phyloP scores from a whole-genome alignment of 1,140 invertebrate genomes.

The Lepidurus couesii region DNA sequence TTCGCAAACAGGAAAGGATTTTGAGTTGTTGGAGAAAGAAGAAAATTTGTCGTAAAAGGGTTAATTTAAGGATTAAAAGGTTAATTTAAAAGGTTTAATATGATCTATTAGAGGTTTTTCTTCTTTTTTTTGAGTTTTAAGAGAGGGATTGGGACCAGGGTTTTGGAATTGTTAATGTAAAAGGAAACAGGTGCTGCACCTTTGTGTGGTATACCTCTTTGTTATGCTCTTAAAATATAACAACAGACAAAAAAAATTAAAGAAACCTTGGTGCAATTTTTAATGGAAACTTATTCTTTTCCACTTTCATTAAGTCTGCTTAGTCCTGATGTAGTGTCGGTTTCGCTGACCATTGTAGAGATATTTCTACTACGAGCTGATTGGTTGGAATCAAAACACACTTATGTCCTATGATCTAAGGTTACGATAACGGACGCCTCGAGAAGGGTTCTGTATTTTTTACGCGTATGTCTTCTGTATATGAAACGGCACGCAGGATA shows the following conservation, averaged over 20 bases:
- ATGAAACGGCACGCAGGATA: no score
- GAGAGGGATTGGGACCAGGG: background rate
- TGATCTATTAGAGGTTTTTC: background rate
- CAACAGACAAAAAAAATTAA: background rate
- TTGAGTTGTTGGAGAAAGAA: slow-evolving; percentile 65
- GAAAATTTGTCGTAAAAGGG: slow-evolving; percentile 42
- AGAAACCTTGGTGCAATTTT: no score
- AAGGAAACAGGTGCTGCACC: background rate
- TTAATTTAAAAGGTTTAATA: background rate
- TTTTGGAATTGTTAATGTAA: background rate
- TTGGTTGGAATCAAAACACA: no score
- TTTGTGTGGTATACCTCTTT: background rate
- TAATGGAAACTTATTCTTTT: no score
- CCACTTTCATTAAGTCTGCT: no score
- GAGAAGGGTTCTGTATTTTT: no score
- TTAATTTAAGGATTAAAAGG: background rate
- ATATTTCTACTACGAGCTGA: no score
- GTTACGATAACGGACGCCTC: no score
- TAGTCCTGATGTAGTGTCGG: no score
- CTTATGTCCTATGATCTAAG: no score
- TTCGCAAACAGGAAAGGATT: slow-evolving; percentile 71
- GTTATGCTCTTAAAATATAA: background rate
- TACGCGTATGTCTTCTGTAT: no score
- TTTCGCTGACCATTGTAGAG: no score
- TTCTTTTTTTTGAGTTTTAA: background rate